A percentile compares a stretch with the other conserved stretches of the same genome.
Evolutionary conservation across 2,797 vertebrate species (phyloP).

Genomic region (Rhabdomys pumilio): DNA sequence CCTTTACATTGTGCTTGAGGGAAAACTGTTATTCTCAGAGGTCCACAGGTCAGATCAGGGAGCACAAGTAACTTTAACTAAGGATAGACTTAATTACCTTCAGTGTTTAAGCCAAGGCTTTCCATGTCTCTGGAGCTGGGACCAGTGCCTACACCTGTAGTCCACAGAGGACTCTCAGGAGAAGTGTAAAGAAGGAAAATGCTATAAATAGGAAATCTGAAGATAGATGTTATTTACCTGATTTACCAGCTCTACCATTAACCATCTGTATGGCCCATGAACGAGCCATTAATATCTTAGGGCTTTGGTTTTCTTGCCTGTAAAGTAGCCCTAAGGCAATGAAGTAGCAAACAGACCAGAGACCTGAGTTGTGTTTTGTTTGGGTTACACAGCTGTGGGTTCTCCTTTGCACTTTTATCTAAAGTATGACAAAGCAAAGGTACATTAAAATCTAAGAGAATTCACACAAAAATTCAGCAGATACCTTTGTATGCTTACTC

Average conservation of each 20-base stretch:
- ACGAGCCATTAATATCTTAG: neutral
- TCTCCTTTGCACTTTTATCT: neutral
- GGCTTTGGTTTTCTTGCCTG: neutral
- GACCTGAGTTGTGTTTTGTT: neutral
- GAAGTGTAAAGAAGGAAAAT: neutral
- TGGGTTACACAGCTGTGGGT: neutral
- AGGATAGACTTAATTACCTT: neutral
- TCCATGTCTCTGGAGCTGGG: neutral
- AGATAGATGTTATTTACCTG: neutral
- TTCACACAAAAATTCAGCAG: neutral
- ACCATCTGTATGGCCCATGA: neutral
- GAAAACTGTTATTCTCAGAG: neutral
- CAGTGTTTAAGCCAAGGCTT: neutral
- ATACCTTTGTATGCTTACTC: neutral
- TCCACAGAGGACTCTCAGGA: neutral
- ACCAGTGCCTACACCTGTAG: neutral
- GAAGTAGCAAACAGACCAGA: neutral
- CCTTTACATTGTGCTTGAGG: neutral
- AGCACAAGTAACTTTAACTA: neutral
- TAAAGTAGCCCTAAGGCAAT: neutral
- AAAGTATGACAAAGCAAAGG: slow-evolving; percentile 31
- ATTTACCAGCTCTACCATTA: neutral
- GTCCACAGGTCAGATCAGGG: neutral
- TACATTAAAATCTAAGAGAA: neutral
- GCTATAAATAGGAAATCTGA: neutral